Base-by-base conservation (phyloP, 92 coral and sea anemone species). In the Anthopleura xanthogrammica region DNA sequence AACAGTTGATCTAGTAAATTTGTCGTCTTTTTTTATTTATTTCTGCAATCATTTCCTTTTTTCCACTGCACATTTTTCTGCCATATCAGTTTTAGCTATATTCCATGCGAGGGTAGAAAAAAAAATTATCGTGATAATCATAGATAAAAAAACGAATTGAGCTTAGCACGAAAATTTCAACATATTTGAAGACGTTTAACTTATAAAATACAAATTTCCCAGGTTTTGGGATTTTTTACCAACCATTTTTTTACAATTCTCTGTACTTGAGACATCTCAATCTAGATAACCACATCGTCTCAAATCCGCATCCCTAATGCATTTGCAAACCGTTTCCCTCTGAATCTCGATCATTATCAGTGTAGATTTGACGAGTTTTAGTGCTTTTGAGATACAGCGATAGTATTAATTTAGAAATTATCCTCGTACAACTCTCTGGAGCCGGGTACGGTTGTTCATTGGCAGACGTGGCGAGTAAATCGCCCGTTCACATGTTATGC, bases 261-360 rank as follows among this genome's bases (percentile, higher is more conserved):
- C 23, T n/a, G 7, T 19, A 36, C 74, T 68, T 36, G 9, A n/a
- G 16, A 52, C 80, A 77, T 77, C 17, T 77, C 41, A 14, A 22
- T 36, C 52, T 23, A 5, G 56, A 43, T 52, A 75, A 42, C 40
- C 52, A 10, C 7, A 23, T 20, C 19, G 42, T 46, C 36, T 52
- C 7, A n/a, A 20, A 50, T 77, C 80, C 56, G 80, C 41, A 23
- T 77, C 80, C 5, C 60, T 77, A 77, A 77, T 77, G 80, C 80
- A 77, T 39, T 10, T 14, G 36, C n/a, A 68, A 81, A 50, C 62
- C 55, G 52, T 81, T 70, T 68, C 4, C 65, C 17, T 68, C 52
- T 22, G 19, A 81, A 71, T 68, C 77, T 81, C 19, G 84, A 81
- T 70, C 46, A 57, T 68, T 81, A 81, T 81, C 84, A 62, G 39